Base-by-base conservation (phyloP, 2,797 vertebrate species). In the Cyprinella venusta region DNA sequence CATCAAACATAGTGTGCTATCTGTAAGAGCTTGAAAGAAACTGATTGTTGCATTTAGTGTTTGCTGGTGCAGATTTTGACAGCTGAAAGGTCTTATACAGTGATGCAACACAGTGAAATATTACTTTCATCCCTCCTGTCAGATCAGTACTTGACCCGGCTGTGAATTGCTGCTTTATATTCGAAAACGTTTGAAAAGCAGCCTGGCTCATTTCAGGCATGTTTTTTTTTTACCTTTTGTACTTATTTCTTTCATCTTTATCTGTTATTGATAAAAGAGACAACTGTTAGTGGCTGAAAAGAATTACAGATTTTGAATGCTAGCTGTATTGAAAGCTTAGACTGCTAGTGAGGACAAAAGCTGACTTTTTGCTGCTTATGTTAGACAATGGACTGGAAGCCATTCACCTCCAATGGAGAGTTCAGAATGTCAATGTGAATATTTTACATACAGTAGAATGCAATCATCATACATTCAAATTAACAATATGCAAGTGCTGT, bases 61-160 rank as follows among this genome's bases (percentile, higher is more conserved):
- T 89, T 89, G 70, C 83, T 86, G 91, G 89, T 91, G 89, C 90
- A 91, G 87, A 54, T 83, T 86, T 12, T 81, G 87, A 89, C 84
- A 76, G 85, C 84, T 82, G 45, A 45, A 64, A 80, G 50, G 59
- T 75, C 40, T 56, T 69, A 80, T 84, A 84, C 80, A 52, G 87
- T 94, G 94, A 94, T 91, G 93, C 92, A 94, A 93, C 88, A 75
- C 65, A 76, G 85, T 90, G 93, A 92, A 94, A 94, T 85, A 33
- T 81, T 48, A 82, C 64, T 69, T 15, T 61, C 82, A 81, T 26
- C 33, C 26, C 26, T 7, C 61, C 26, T 8, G 8, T 52, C 45
- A 4, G 26, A 71, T 67, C 21, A 74, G 65, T 59, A 52, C 63
- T 65, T 79, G 63, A 84, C 80, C 87, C 80, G 75, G 74, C 80